These are phyloP conservation scores for Silvanus unidentatus DNA, from an alignment of 2,888 invertebrate genomes.

Conservation along the genomic window DNA sequence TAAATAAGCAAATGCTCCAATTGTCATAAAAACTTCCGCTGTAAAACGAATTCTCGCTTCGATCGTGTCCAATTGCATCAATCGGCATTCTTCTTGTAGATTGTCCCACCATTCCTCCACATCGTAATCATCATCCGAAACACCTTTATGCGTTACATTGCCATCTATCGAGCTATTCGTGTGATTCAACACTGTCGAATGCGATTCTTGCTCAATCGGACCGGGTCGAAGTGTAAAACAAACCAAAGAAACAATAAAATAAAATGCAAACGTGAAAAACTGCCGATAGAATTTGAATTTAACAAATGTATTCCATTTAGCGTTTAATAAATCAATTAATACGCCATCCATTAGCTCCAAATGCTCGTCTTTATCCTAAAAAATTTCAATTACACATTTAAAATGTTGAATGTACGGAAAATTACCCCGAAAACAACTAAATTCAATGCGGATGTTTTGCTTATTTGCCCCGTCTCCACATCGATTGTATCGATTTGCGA, in stretches of 20 bases:
- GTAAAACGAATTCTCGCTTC: conserved; percentile 64
- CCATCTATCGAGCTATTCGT: not conserved
- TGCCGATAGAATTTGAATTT: conserved; percentile 91
- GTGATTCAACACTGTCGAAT: conserved; percentile 28
- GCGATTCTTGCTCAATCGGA: conserved; percentile 49
- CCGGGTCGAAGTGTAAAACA: conserved; percentile 89
- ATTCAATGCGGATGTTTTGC: conserved; percentile 90
- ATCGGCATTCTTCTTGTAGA: conserved; percentile 62
- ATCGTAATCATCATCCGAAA: conserved; percentile 45
- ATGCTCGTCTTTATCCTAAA: conserved; percentile 90
- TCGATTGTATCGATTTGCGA: conserved; percentile 94
- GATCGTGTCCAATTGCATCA: conserved; percentile 58
- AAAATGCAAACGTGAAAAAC: conserved; percentile 83
- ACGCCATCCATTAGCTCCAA: conserved; percentile 92
- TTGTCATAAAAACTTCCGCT: conserved; percentile 72
- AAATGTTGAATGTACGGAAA: too few relatives aligned
- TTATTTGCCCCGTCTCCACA: conserved; percentile 83
- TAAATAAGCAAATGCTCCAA: conserved; percentile 81
- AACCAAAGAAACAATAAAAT: conserved; percentile 81
- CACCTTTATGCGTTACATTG: not conserved
- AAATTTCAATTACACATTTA: conserved; percentile 28
- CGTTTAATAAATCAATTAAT: conserved; percentile 85
- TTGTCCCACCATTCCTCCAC: conserved; percentile 69
- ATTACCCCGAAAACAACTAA: conserved; percentile 91
- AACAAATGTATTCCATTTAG: conserved; percentile 97